Base-by-base conservation (phyloP, 1,140 invertebrate species). In the Procambarus virginalis region DNA sequence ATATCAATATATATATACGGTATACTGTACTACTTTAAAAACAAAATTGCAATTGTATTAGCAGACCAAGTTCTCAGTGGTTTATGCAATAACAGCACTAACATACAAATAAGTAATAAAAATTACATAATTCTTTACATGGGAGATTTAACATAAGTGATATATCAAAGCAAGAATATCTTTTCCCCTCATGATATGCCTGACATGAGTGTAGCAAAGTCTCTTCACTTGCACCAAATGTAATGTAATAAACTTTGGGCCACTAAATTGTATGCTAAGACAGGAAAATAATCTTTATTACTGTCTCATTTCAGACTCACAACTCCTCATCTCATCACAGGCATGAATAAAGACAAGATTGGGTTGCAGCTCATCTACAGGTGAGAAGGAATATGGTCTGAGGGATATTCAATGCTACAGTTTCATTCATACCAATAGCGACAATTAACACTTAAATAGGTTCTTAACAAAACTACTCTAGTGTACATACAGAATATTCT, bases 391-490 rank as follows among this genome's bases (percentile, higher is more conserved):
- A 84, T 84, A 84, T 84, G 82, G 81, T 60, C 81, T 48, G 60
- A 84, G 73, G 82, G 82, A 70, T 73, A 84, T 84, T 68, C 58
- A 84, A 70, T 68, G 82, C 82, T 84, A 84, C 68, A 68, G 45
- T 70, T 84, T 84, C 82, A 84, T 73, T 68, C 82, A 73, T 84
- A 84, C 82, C 82, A 70, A 84, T 84, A 84, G 82, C 82, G 82
- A 84, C 82, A 84, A 84, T 84, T 12, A 84, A 84, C 82, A 84
- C 82, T 84, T 68, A 84, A 84, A 84, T 70, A 84, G 82, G 82
- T 84, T 80, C 85, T 89, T 89, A 89, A 89, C 87, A 89, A 89
- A 89, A 89, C 87, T 89, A 89, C n/a, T 89, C 87, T 89, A 89
- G 73, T 75, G 46, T 82, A 89, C 87, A 89, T 82, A 89, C 87